These are phyloP conservation scores for Catalaphyllia jardinei DNA, from an alignment of 64 coral and sea anemone species.

Conservation along the genomic window DNA sequence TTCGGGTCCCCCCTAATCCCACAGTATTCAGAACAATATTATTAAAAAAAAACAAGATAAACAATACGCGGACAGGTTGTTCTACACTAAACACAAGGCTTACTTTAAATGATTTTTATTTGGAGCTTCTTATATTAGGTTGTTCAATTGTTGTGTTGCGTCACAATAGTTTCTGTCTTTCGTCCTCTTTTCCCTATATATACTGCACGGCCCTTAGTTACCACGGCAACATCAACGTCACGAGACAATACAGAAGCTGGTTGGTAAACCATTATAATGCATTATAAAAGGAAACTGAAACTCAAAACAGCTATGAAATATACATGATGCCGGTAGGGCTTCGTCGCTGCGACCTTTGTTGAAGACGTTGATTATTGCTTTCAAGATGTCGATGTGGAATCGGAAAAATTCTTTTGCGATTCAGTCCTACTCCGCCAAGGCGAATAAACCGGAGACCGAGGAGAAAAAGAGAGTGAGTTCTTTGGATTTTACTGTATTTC, in stretches of 20 bases:
- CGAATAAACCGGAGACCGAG: constrained; percentile 27
- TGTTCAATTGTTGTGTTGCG: neutral
- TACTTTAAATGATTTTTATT: neutral
- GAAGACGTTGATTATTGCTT: constrained; percentile 12
- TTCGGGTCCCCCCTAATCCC: neutral
- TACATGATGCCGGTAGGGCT: constrained; percentile 70
- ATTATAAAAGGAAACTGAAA: constrained; percentile 39
- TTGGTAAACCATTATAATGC: constrained; percentile 34
- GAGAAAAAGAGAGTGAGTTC: constrained; percentile 61
- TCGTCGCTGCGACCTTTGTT: constrained; percentile 45
- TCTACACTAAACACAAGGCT: neutral
- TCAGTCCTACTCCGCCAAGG: constrained; percentile 42
- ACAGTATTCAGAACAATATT: neutral
- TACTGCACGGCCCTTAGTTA: neutral
- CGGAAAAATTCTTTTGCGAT: constrained; percentile 64
- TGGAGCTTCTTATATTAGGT: neutral
- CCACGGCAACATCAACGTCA: constrained; percentile 28
- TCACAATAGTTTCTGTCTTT: constrained; percentile 1
- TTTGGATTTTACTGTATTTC: neutral
- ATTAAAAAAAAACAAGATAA: neutral
- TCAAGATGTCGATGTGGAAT: constrained; percentile 80
- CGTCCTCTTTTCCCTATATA: neutral
- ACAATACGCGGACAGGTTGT: neutral
- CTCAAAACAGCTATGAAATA: constrained; percentile 52
- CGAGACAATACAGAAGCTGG: constrained; percentile 32